A percentile compares a stretch with the other conserved stretches of the same genome.
Conservation (phyloP, 2,113 vertebrate species). For the Xiphophorus hellerii region DNA sequence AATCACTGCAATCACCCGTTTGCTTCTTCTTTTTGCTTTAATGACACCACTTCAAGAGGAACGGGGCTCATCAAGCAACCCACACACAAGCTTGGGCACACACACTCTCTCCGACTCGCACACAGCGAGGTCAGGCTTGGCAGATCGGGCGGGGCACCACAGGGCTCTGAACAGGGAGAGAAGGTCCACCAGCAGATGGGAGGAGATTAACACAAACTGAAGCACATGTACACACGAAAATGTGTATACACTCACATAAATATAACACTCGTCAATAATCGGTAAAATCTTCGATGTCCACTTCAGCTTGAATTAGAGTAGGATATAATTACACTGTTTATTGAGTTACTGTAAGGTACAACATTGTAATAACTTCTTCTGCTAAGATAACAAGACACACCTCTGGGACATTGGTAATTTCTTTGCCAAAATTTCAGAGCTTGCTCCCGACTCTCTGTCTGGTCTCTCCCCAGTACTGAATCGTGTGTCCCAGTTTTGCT, state of each 20-base stretch:
- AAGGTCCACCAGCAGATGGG: slow-evolving; percentile 78
- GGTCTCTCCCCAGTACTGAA: slow-evolving; percentile 32
- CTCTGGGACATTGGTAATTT: slow-evolving; percentile 10
- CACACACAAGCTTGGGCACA: slow-evolving; percentile 37
- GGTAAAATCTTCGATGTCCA: slow-evolving; percentile 6
- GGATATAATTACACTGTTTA: not conserved
- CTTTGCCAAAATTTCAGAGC: slow-evolving; percentile 16
- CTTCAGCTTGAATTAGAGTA: slow-evolving; percentile 23
- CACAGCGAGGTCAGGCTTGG: slow-evolving; percentile 60
- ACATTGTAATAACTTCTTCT: not conserved
- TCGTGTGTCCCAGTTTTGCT: slow-evolving; percentile 65
- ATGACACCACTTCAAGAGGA: slow-evolving; percentile 82
- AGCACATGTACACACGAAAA: slow-evolving; percentile 38
- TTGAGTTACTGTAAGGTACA: not conserved
- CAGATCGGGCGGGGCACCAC: slow-evolving; percentile 68
- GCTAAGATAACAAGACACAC: not conserved
- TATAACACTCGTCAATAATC: slow-evolving; percentile 20
- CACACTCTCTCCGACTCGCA: slow-evolving; percentile 26
- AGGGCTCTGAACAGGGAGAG: slow-evolving; percentile 68
- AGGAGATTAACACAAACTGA: slow-evolving; percentile 70
- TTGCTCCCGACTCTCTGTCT: slow-evolving; percentile 7
- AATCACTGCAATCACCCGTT: slow-evolving; percentile 81
- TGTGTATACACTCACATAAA: slow-evolving; percentile 5
- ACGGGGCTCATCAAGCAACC: slow-evolving; percentile 75
- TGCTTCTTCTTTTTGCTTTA: slow-evolving; percentile 73